These are phyloP conservation scores for Promerops cafer DNA, from an alignment of 2,113 vertebrate genomes.

Conservation along the genomic window DNA sequence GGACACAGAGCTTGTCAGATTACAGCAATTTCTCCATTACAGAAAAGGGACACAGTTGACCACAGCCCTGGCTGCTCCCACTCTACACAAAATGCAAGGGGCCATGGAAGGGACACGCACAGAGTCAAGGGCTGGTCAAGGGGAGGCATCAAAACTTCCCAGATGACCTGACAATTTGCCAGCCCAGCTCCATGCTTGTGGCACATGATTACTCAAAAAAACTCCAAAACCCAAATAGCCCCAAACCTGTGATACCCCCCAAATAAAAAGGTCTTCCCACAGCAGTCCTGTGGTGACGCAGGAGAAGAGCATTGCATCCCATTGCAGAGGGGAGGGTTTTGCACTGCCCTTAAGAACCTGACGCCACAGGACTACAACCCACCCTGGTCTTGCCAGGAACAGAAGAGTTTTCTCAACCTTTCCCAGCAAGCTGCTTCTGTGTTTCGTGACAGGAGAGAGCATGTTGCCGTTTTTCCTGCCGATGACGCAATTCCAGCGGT, in stretches of 20 bases:
- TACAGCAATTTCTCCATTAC: not conserved
- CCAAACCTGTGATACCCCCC: not conserved
- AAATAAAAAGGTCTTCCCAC: not conserved
- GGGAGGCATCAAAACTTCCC: not conserved
- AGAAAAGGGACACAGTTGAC: not conserved
- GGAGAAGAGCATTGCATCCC: not conserved
- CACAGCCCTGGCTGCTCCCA: not conserved
- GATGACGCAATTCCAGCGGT: not conserved
- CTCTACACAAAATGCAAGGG: not conserved
- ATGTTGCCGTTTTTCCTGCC: not conserved
- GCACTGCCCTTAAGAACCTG: not conserved
- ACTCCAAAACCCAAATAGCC: not conserved
- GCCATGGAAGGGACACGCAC: accelerated
- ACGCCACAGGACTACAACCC: not conserved
- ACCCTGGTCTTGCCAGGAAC: not conserved
- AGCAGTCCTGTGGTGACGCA: not conserved
- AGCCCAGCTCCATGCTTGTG: not conserved
- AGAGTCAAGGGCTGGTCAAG: not conserved
- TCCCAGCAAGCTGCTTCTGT: not conserved
- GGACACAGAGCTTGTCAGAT: not conserved
- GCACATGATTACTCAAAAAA: not conserved
- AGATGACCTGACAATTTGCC: not conserved
- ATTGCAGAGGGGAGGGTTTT: not conserved
- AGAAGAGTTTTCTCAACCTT: not conserved
- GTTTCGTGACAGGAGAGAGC: not conserved